phyloP scores from a whole-genome alignment of 1,140 invertebrate genomes.

The Bemisia tabaci region DNA sequence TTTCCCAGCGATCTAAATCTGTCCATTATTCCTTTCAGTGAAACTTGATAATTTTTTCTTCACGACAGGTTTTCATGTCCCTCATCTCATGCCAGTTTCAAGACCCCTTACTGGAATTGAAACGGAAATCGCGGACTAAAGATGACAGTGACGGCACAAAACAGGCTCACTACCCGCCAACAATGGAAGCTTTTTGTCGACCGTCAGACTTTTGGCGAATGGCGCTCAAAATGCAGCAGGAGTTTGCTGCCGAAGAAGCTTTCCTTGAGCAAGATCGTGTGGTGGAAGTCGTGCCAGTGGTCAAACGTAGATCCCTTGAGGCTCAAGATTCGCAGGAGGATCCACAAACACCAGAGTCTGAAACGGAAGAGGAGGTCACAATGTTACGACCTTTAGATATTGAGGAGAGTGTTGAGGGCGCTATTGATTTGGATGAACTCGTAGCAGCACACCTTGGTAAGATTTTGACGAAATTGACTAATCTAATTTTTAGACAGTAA shows the following conservation, averaged over 20 bases:
- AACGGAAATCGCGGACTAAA: neutral
- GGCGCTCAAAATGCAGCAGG: constrained; percentile 34
- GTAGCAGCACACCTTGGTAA: constrained; percentile 13
- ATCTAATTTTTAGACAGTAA: too few species aligned
- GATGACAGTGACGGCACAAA: constrained; percentile 10
- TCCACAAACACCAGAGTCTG: neutral
- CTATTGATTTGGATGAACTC: constrained; percentile 21
- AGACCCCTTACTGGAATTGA: neutral
- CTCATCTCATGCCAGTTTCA: constrained; percentile 35
- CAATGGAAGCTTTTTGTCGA: constrained; percentile 29
- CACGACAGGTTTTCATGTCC: constrained; percentile 38
- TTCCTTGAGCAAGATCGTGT: neutral
- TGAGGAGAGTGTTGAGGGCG: constrained; percentile 12
- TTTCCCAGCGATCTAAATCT: too few species aligned
- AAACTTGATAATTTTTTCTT: too few species aligned
- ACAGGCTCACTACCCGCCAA: constrained; percentile 2
- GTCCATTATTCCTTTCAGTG: too few species aligned
- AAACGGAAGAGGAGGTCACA: neutral
- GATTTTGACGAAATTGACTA: too few species aligned
- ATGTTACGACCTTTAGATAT: neutral
- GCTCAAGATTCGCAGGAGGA: neutral
- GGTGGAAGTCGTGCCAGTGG: neutral
- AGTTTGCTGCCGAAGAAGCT: constrained; percentile 30
- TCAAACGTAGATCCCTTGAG: neutral
- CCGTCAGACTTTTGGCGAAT: constrained; percentile 40